phyloP scores from a whole-genome alignment of 2,888 invertebrate genomes.

The Encarsia formosa region DNA sequence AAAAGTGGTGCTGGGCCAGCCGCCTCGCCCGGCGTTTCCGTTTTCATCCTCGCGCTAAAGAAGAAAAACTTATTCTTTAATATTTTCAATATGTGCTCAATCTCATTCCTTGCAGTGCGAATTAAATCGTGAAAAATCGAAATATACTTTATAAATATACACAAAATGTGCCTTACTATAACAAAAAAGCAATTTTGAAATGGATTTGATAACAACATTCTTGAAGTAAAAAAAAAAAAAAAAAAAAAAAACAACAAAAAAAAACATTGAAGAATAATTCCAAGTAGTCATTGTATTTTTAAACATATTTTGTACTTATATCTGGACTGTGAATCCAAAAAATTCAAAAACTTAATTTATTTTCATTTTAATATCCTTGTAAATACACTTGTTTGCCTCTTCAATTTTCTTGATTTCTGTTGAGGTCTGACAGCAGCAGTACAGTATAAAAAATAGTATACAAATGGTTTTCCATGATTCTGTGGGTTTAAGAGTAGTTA shows the following conservation, averaged over 20 bases:
- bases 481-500: constrained; percentile 27
- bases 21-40: too few relatives aligned
- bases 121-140: constrained; percentile 16
- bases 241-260: too few relatives aligned
- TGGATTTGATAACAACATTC: constrained; percentile 24
- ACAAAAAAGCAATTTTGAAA: constrained; percentile 28
- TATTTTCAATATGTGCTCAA: constrained; percentile 16
- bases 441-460: constrained; percentile 51
- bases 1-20: too few relatives aligned
- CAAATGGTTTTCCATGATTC: constrained; percentile 43
- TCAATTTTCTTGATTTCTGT: constrained; percentile 51
- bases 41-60: constrained; percentile 13
- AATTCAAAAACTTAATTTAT: constrained; percentile 25
- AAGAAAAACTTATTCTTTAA: constrained; percentile 14
- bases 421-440: constrained; percentile 59
- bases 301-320: constrained; percentile 50
- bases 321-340: constrained; percentile 37
- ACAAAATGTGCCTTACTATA: constrained; percentile 27
- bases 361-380: constrained; percentile 8
- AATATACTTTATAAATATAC: constrained; percentile 22
- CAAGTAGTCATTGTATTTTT: constrained; percentile 44
- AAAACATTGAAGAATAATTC: constrained; percentile 24
- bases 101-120: constrained; percentile 23
- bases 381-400: constrained; percentile 9
- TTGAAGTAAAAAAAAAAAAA: too few relatives aligned